phyloP scores from a whole-genome alignment of 2,888 invertebrate genomes.

The Tromatobia lineatoria region DNA sequence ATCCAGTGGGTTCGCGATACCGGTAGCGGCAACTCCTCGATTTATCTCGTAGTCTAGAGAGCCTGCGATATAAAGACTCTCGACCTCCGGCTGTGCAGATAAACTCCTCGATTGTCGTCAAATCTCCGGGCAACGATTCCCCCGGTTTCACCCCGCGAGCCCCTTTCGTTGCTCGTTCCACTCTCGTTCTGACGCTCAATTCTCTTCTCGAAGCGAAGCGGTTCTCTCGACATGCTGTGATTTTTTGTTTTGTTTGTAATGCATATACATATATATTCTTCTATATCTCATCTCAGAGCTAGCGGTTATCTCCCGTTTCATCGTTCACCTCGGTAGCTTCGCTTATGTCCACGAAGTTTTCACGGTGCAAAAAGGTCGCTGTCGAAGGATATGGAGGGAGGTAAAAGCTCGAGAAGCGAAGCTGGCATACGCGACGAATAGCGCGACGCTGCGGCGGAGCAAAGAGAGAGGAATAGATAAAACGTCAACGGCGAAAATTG shows the following conservation, averaged over 20 bases:
- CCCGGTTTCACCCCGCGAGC: conserved; percentile 16
- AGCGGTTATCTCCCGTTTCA: conserved; percentile 54
- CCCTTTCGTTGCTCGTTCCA: conserved; percentile 19
- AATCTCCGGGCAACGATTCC: conserved; percentile 61
- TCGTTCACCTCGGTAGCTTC: conserved; percentile 56
- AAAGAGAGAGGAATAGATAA: conserved; percentile 16
- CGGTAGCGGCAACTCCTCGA: conserved; percentile 37
- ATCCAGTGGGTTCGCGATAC: conserved; percentile 43
- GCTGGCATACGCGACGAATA: conserved; percentile 26
- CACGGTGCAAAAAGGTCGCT: conserved; percentile 56
- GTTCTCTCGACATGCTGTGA: conserved; percentile 47
- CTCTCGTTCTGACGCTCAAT: conserved; percentile 24
- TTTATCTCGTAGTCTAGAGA: conserved; percentile 53
- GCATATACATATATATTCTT: background rate
- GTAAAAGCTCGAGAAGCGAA: background rate
- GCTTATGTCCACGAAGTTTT: conserved; percentile 54
- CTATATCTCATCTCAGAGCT: conserved; percentile 44
- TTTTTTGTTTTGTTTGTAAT: background rate
- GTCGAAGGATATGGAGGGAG: conserved; percentile 24
- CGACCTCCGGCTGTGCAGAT: conserved; percentile 61
- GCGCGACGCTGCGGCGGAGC: background rate
- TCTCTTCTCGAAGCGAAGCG: conserved; percentile 32
- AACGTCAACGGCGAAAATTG: conserved; percentile 64
- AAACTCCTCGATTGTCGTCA: conserved; percentile 70
- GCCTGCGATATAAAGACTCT: conserved; percentile 53